Conservation (phyloP, 2,113 vertebrate species). For the Hypomesus transpacificus region DNA sequence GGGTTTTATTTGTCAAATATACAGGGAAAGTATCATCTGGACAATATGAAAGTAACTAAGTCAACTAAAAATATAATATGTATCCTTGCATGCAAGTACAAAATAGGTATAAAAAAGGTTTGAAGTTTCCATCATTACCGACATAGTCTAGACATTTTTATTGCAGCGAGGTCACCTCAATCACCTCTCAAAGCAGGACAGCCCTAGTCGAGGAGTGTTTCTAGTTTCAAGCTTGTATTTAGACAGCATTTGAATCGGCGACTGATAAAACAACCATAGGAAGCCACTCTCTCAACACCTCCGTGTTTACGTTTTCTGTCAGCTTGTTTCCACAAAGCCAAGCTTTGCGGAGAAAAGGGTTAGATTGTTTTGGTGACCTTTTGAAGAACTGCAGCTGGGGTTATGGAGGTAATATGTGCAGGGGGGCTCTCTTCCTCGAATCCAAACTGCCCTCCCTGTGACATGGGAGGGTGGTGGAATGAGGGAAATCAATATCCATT, state of each 20-base stretch:
- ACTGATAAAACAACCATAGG: slow-evolving; percentile 46
- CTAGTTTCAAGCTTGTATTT: slow-evolving; percentile 18
- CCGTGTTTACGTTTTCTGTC: slow-evolving; percentile 62
- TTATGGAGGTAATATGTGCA: slow-evolving; percentile 2
- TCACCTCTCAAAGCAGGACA: not conserved
- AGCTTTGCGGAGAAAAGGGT: not conserved
- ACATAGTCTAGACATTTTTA: not conserved
- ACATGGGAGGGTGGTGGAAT: slow-evolving; percentile 22
- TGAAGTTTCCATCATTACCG: no score
- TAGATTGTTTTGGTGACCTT: slow-evolving; percentile 11
- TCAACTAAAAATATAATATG: no score
- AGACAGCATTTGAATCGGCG: slow-evolving; percentile 30
- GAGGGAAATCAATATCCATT: slow-evolving; percentile 9
- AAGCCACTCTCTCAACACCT: slow-evolving; percentile 59
- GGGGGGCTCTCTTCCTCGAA: slow-evolving; percentile 16
- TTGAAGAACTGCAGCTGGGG: slow-evolving; percentile 30
- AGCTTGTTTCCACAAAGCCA: slow-evolving; percentile 17
- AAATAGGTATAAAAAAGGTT: no score
- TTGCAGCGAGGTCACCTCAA: not conserved
- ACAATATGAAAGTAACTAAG: no score
- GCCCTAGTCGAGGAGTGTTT: not conserved
- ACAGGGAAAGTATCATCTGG: no score
- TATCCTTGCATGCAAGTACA: no score
- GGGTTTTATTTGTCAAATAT: no score
- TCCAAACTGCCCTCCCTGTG: slow-evolving; percentile 39